These are phyloP conservation scores for Mionectes olivaceus DNA, from an alignment of 2,797 vertebrate species.

Conservation along the genomic window DNA sequence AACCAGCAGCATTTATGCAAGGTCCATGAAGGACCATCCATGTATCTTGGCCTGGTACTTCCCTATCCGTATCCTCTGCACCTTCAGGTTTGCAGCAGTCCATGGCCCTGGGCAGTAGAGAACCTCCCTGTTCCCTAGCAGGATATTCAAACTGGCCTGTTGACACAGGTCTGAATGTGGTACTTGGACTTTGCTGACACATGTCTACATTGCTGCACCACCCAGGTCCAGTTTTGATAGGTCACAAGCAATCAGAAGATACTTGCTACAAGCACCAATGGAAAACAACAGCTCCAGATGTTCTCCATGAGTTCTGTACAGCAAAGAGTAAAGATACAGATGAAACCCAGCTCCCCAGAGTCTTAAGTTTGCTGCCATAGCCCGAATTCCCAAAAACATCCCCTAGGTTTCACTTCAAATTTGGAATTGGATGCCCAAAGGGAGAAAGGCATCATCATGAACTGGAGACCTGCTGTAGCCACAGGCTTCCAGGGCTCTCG, in stretches of 20 bases:
- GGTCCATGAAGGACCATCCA: neutral
- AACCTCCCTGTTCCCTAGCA: neutral
- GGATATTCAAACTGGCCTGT: neutral
- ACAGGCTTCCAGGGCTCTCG: neutral
- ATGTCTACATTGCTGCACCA: neutral
- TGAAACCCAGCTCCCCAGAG: neutral
- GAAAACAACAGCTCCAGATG: neutral
- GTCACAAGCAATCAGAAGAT: neutral
- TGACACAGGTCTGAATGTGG: neutral
- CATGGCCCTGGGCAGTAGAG: rapidly evolving
- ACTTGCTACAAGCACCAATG: neutral
- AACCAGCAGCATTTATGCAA: neutral
- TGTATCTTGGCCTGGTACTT: neutral
- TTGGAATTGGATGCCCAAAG: neutral
- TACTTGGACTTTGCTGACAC: neutral
- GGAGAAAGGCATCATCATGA: neutral
- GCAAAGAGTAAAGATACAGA: neutral
- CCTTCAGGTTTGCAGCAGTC: neutral
- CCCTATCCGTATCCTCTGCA: neutral
- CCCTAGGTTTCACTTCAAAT: neutral
- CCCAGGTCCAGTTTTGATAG: neutral
- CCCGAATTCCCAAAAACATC: neutral
- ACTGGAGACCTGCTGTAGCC: neutral
- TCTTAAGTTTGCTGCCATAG: neutral
- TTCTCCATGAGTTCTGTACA: neutral